phyloP scores from a whole-genome alignment of 2,113 vertebrate genomes.

The Oreocharis arfaki region DNA sequence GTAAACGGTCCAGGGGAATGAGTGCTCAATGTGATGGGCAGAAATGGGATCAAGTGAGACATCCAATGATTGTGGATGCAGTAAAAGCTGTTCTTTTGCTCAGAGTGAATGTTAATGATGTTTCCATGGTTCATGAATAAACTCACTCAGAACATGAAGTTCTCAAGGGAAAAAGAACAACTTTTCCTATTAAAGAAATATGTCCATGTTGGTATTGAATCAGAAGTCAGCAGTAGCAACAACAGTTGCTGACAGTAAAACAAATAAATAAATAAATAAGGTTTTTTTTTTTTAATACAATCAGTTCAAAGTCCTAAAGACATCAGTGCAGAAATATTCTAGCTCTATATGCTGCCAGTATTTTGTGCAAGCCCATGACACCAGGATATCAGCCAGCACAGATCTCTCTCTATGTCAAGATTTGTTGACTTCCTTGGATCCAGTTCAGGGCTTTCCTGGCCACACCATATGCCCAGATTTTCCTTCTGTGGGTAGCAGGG shows the following conservation, averaged over 20 bases:
- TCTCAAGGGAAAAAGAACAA: not conserved
- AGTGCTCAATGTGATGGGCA: slow-evolving; percentile 20
- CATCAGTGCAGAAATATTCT: not conserved
- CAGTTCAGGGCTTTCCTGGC: not conserved
- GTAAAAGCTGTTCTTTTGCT: slow-evolving; percentile 41
- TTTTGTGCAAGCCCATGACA: not conserved
- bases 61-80: slow-evolving; percentile 5
- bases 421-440: not conserved
- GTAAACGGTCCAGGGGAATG: not conserved
- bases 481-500: not conserved
- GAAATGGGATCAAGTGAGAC: slow-evolving; percentile 8
- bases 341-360: not conserved
- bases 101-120: slow-evolving; percentile 48
- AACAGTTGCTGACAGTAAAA: not conserved
- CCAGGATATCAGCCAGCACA: not conserved
- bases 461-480: not conserved
- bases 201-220: not conserved
- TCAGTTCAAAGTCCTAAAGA: not conserved
- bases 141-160: slow-evolving; percentile 12
- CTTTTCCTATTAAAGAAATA: not conserved
- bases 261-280: not conserved
- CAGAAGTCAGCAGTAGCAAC: not conserved
- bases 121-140: slow-evolving; percentile 14
- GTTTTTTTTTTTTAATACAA: not conserved
- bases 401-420: not conserved